Percentiles rank a stretch among this genome's conserved stretches.
Evolutionary conservation across 1,140 invertebrate species (phyloP).

Genomic region (Cepaea nemoralis): DNA sequence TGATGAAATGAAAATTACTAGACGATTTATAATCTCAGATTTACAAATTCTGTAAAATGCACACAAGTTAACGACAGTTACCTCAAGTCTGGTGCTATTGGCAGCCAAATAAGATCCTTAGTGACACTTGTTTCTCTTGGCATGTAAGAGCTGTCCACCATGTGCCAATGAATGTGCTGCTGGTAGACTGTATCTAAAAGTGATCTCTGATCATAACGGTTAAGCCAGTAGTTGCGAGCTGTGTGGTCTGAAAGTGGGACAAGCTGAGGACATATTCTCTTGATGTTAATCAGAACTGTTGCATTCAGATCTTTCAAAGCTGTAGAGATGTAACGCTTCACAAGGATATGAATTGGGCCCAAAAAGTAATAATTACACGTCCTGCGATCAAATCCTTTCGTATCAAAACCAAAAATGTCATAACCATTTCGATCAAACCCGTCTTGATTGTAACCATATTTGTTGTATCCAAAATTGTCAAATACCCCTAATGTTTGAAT

Average conservation of each 20-base stretch:
- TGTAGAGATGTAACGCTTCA: constrained; percentile 51
- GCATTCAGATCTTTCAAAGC: constrained; percentile 54
- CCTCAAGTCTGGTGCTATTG: constrained; percentile 62
- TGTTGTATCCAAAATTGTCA: constrained; percentile 60
- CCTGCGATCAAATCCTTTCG: constrained; percentile 52
- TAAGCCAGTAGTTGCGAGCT: constrained; percentile 60
- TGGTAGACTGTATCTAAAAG: constrained; percentile 53
- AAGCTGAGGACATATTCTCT: constrained; percentile 60
- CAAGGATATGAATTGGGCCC: constrained; percentile 59
- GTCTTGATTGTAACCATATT: constrained; percentile 57
- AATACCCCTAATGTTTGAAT: constrained; percentile 44
- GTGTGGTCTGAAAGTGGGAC: constrained; percentile 52
- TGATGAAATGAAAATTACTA: too few species aligned
- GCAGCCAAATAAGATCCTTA: constrained; percentile 57
- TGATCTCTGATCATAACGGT: constrained; percentile 51
- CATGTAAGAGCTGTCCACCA: constrained; percentile 35
- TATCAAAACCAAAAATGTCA: constrained; percentile 65
- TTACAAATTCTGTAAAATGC: not conserved
- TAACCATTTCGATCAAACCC: constrained; percentile 62
- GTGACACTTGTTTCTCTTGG: constrained; percentile 52
- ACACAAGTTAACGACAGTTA: constrained; percentile 37
- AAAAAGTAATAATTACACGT: constrained; percentile 59
- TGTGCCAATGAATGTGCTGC: constrained; percentile 42
- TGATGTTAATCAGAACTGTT: constrained; percentile 53
- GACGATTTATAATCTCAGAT: too few species aligned